Conservation (phyloP, 1,140 invertebrate genomes). For the Drosophila lini region DNA sequence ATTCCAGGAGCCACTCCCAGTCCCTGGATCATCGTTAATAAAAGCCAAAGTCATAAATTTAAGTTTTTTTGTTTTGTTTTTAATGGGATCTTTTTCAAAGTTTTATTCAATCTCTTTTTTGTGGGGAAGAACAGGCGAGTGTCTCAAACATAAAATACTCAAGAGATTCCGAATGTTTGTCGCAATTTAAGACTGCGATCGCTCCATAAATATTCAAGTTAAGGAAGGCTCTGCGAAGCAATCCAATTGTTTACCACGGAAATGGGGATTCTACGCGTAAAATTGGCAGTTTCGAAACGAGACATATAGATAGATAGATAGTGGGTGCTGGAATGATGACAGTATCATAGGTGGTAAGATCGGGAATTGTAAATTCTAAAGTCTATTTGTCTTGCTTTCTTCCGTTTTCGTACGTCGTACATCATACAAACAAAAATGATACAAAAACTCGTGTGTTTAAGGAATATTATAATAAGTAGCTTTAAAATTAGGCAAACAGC, state of each 20-base stretch:
- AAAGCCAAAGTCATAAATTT: conserved; percentile 43
- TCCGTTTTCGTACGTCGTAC: conserved; percentile 63
- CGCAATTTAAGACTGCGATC: conserved; percentile 30
- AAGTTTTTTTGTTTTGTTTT: conserved; percentile 33
- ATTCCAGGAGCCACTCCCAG: conserved; percentile 6
- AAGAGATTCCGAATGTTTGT: conserved; percentile 62
- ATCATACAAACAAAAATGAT: conserved; percentile 78
- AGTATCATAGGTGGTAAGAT: conserved; percentile 65
- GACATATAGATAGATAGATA: conserved; percentile 12
- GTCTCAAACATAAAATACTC: conserved; percentile 53
- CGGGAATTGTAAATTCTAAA: conserved; percentile 83
- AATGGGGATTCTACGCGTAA: conserved; percentile 35
- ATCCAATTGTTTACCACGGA: conserved; percentile 46
- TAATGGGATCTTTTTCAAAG: conserved; percentile 70
- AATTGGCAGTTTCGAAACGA: conserved; percentile 70
- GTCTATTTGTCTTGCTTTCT: conserved; percentile 83
- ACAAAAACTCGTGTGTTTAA: conserved; percentile 71
- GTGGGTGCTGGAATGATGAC: conserved; percentile 35
- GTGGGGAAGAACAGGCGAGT: conserved; percentile 49
- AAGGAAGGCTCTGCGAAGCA: conserved; percentile 30
- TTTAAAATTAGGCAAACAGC: conserved; percentile 83
- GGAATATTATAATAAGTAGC: conserved; percentile 82
- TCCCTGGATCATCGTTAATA: conserved; percentile 8
- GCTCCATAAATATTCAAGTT: conserved; percentile 57
- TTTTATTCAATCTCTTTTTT: conserved; percentile 81